These are phyloP conservation scores for Augiades crinisus DNA, from an alignment of 2,888 invertebrate species.

Conservation along the genomic window DNA sequence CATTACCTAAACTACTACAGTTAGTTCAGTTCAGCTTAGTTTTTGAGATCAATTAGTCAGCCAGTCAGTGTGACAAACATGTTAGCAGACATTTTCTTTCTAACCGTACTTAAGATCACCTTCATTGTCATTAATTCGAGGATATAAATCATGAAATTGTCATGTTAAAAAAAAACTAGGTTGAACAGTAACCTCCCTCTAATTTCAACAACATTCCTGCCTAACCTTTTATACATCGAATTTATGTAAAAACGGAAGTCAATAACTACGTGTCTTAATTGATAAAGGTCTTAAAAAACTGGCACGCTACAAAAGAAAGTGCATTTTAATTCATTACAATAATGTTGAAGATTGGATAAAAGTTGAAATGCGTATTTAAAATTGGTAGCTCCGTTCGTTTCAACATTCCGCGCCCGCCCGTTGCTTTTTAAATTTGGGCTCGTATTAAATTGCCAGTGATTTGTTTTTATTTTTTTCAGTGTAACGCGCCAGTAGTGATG, in stretches of 20 bases:
- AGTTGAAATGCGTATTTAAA: constrained; percentile 55
- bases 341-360: constrained; percentile 48
- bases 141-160: too few relatives aligned
- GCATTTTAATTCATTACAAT: constrained; percentile 42
- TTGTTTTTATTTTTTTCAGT: constrained; percentile 57
- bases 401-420: constrained; percentile 64
- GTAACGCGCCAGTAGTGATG: constrained; percentile 29
- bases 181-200: constrained; percentile 10
- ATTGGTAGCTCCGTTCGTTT: constrained; percentile 68
- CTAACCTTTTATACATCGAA: constrained; percentile 26
- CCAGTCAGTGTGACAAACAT: too few relatives aligned
- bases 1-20: too few relatives aligned
- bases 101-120: too few relatives aligned
- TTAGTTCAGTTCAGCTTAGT: too few relatives aligned
- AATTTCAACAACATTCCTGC: constrained; percentile 25
- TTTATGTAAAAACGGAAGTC: constrained; percentile 49
- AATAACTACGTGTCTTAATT: constrained; percentile 31
- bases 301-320: constrained; percentile 36
- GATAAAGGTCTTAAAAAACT: constrained; percentile 34
- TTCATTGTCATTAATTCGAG: too few relatives aligned
- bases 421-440: constrained; percentile 67
- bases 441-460: constrained; percentile 68
- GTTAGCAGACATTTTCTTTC: too few relatives aligned
- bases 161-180: background rate
- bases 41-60: too few relatives aligned